Percentiles rank a stretch among this genome's conserved stretches.
These are phyloP conservation scores for Rhagium mordax DNA, from an alignment of 2,888 invertebrate genomes.

Conservation along the genomic window DNA sequence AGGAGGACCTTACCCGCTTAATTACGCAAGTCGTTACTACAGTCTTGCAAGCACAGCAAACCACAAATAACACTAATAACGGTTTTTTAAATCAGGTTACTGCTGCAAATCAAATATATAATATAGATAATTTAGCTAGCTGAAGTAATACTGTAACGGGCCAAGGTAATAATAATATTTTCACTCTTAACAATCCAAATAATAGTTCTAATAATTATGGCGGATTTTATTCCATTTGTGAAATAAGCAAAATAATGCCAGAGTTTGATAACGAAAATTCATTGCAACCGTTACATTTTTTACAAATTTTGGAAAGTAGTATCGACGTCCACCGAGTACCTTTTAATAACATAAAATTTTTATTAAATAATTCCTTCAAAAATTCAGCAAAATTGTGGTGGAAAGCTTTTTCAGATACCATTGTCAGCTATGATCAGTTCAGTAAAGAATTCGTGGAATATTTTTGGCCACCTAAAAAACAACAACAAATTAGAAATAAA, in stretches of 20 bases:
- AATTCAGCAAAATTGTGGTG: constrained; percentile 2
- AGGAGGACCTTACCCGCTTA: too few relatives aligned
- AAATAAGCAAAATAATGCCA: background rate
- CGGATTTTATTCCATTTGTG: background rate
- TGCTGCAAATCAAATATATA: too few relatives aligned
- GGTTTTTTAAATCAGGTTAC: too few relatives aligned
- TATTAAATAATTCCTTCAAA: constrained; percentile 13
- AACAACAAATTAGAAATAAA: background rate
- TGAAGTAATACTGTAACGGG: background rate
- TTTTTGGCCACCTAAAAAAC: constrained; percentile 6
- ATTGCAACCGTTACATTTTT: background rate
- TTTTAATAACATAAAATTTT: background rate
- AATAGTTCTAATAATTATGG: too few relatives aligned
- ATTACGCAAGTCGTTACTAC: too few relatives aligned
- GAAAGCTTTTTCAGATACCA: constrained; percentile 8
- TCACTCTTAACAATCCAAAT: too few relatives aligned
- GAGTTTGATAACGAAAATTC: background rate
- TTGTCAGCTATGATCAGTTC: background rate
- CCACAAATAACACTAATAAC: too few relatives aligned
- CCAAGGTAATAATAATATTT: background rate
- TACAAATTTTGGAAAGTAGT: constrained; percentile 1
- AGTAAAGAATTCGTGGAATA: background rate
- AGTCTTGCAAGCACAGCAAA: too few relatives aligned
- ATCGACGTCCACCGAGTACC: background rate
- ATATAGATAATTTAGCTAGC: too few relatives aligned